Evolutionary conservation across 2,888 invertebrate species (phyloP), one percentile per base, ranked within the genome.

Genomic region (Ophion ventricosus): DNA sequence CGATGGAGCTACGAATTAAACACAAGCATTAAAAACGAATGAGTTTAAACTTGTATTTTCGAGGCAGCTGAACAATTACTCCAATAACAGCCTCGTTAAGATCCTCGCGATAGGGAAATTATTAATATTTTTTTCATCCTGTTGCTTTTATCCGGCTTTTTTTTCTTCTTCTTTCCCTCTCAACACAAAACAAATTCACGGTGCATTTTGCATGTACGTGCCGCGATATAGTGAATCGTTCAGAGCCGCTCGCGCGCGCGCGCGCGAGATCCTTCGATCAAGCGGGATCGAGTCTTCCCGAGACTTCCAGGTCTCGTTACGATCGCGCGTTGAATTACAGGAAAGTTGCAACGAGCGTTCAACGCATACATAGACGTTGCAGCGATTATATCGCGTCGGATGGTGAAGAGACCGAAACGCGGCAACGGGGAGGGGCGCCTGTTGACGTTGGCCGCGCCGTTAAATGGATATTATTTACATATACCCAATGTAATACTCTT

Each of bases 391-490:
- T 80, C 80, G 80, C 43, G 57, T 61, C 40, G 26, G 57, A 67
- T 35, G 17, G 17, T 29, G 61, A 59, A 49, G 8, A 56, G 10
- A 23, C 49, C 79, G 49, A 54, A 63, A 70, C 35, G 49, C 29
- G 23, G 20, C 56, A 54, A 20, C 59, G 49, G 25, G 25, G 25
- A 20, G 20, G 40, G 40, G 49, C 61, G 59, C 43, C 56, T 61
- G 82, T 69, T 84, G 84, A 61, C 49, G 76, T 82, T 82, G 73
- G 54, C 82, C 72, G 82, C 17, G 35, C 17, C 17, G 79, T 72
- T 80, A 84, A 84, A 84, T 82, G 84, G 82, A 82, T 84, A 84
- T 83, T 84, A 84, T 84, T 84, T 84, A 82, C 84, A 84, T 84
- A 80, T 84, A 84, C 56, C 72, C 54, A 80, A 79, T 84, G 84